These are phyloP conservation scores for Phainopepla nitens DNA, from an alignment of 2,113 vertebrate genomes.

Conservation along the genomic window DNA sequence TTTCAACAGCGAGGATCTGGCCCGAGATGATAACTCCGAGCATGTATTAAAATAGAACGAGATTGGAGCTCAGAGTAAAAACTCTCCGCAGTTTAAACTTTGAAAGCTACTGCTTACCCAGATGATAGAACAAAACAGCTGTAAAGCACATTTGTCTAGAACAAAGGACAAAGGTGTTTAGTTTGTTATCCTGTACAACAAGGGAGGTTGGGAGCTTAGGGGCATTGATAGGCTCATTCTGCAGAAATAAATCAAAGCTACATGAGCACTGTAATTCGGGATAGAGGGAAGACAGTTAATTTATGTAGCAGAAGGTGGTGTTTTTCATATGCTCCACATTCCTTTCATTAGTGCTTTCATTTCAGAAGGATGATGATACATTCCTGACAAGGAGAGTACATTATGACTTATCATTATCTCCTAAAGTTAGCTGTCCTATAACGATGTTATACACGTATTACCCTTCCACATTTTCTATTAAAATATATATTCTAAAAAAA, in stretches of 20 bases:
- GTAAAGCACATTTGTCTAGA: constrained; percentile 31
- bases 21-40: background rate
- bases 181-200: constrained; percentile 20
- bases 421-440: background rate
- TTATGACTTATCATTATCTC: background rate
- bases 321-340: background rate
- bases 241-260: constrained; percentile 2
- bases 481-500: background rate
- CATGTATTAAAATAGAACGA: constrained; percentile 18
- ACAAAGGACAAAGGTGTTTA: background rate
- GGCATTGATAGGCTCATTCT: background rate
- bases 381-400: background rate
- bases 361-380: background rate
- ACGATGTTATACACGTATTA: background rate
- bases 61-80: constrained; percentile 29
- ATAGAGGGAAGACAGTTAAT: background rate
- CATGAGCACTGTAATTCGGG: constrained; percentile 17
- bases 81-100: background rate
- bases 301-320: background rate
- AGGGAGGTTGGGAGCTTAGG: background rate
- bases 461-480: background rate
- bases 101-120: constrained; percentile 33
- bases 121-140: background rate
- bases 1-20: constrained; percentile 14
- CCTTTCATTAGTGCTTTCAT: constrained; percentile 23